Evolutionary conservation across 1,140 invertebrate genomes (phyloP), one percentile per base, ranked within the genome.

Genomic region (Lasaia peninsularis): DNA sequence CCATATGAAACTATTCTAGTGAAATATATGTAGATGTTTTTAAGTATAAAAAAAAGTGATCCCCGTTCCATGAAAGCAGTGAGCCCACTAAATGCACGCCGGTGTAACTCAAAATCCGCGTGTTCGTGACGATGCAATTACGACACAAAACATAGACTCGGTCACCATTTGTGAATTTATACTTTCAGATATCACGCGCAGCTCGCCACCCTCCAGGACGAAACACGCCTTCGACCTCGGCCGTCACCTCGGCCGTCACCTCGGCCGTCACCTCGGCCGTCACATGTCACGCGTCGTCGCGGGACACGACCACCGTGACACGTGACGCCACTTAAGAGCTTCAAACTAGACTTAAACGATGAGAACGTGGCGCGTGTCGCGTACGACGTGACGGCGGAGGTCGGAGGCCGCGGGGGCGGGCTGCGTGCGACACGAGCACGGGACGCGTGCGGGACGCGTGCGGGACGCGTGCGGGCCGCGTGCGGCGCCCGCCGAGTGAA

Each of bases 401-500:
- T n/a, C 73, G 78, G 20, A 50, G 69, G 73, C 84, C 78, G 76
- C 81, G 80, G 84, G 87, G 88, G 87, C 86, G 79, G 80, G 81
- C 88, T 89, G 90, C 90, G 90, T 91, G 90, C 90, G 87, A 87
- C 90, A n/a, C 56, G 20, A 37, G 66, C 56, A 62, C 54, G 68
- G 71, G 75, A 16, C n/a, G 40, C 10, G 40, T 44, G 40, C 75
- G 73, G 73, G n/a, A n/a, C 73, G 78, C 32, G 55, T 69, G 73
- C 84, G 78, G 76, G 75, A 72, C 81, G 80, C 85, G 87, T 89
- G 87, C 86, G 79, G 80, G 81, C 88, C 89, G 90, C 90, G 90
- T 91, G 90, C 90, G 87, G 88, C 90, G 90, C 90, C 87, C 87
- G 86, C 83, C 86, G 81, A 88, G 85, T 86, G 71, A 85, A 83